phyloP scores from a whole-genome alignment of 1,140 invertebrate genomes.

The Heliconius eleuchia region DNA sequence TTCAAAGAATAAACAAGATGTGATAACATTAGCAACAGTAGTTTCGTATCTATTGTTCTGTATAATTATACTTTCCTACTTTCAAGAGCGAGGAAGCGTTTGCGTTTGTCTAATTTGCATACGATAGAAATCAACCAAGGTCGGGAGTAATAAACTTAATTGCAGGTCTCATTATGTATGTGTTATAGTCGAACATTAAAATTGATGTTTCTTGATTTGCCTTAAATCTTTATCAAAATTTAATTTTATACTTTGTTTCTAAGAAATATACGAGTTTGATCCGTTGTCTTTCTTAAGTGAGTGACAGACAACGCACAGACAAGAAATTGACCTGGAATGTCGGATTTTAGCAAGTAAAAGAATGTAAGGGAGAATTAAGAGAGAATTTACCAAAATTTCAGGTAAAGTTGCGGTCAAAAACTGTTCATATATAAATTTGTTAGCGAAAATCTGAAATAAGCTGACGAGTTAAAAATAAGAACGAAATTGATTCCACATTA shows the following conservation, averaged over 20 bases:
- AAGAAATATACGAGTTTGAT: too few relatives aligned
- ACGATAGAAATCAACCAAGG: conserved; percentile 66
- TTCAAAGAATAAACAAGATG: background rate
- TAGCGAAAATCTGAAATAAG: background rate
- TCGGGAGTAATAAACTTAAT: conserved; percentile 59
- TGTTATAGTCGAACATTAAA: background rate
- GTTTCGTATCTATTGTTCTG: conserved; percentile 17
- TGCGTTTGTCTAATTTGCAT: conserved; percentile 21
- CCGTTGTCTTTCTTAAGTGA: too few relatives aligned
- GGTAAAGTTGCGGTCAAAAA: too few relatives aligned
- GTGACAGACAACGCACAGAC: too few relatives aligned
- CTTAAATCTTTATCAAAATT: too few relatives aligned
- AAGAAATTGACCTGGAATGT: too few relatives aligned
- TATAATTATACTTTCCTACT: conserved; percentile 28
- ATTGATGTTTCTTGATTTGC: too few relatives aligned
- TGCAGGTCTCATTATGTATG: conserved; percentile 32
- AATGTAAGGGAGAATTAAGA: too few relatives aligned
- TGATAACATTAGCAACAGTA: conserved; percentile 4
- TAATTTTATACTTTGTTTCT: too few relatives aligned
- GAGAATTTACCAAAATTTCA: too few relatives aligned
- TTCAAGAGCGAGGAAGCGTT: conserved; percentile 29
- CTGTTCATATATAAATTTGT: too few relatives aligned
- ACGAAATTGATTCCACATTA: background rate
- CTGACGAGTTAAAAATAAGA: background rate
- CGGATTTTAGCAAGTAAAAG: too few relatives aligned